Base-by-base conservation (phyloP, 2,888 invertebrate species). In the Oxytorus armatus region DNA sequence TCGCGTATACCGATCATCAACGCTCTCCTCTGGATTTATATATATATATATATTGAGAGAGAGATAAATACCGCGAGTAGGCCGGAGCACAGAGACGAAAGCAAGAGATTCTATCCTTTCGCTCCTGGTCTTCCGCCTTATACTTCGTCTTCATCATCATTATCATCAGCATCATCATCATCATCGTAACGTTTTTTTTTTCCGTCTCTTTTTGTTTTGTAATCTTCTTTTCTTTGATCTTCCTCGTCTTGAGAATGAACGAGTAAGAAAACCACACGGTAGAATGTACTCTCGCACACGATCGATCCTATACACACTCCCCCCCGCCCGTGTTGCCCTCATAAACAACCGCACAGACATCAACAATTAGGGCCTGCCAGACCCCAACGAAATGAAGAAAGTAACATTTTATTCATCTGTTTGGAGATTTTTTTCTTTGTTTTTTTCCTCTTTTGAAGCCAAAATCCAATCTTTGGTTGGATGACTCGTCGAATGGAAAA, bases 71-170 rank as follows among this genome's bases (percentile, higher is more conserved):
- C 11, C 42, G 61, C 25, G 42, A 3, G 21, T 18, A 11, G 1
- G 25, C 53, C 25, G 33, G 29, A 14, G 21, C 33, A 42, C 44
- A 59, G 61, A 47, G 63, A n/a, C 16, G 47, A 10, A n/a, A 39
- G 7, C 59, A 16, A 59, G 59, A 78, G 78, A 59, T 65, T 66
- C 65, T 77, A 61, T 69, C 69, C 73, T 49, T 66, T 78, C 77
- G 83, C 83, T 84, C 77, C 84, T 76, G 83, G 83, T 84, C 83
- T 84, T 84, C 81, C 83, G 84, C 82, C 81, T 81, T 81, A 65
- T 81, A 81, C 81, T 78, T 75, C 75, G 74, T 81, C 81, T 81
- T 81, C 78, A 81, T 77, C 77, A 81, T 81, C 74, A 78, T 78
- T 78, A 77, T 81, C 78, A 78, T 81, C 74, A 81, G 53, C 75